These are phyloP conservation scores for Drosophila jambulina DNA, from an alignment of 1,140 invertebrate genomes.

Conservation along the genomic window DNA sequence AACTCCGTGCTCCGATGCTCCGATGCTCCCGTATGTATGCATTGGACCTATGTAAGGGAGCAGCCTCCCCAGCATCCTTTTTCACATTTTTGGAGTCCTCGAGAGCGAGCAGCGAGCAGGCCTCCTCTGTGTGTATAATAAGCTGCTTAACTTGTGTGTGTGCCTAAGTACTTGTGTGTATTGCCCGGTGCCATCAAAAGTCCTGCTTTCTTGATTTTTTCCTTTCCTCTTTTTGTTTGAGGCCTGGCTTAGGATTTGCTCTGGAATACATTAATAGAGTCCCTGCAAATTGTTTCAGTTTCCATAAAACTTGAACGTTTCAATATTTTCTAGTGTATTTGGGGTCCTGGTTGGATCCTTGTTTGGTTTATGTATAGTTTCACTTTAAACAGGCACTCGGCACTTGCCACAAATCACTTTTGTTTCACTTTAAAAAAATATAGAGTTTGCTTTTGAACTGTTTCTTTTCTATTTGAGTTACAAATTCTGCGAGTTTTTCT, in stretches of 20 bases:
- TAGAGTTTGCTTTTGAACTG: background rate
- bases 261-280: background rate
- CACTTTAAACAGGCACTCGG: background rate
- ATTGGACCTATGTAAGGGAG: conserved; percentile 24
- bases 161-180: conserved; percentile 22
- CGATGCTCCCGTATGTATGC: conserved; percentile 37
- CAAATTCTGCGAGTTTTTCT: background rate
- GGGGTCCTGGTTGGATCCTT: background rate
- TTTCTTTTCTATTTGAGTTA: background rate
- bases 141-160: conserved; percentile 21
- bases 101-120: conserved; percentile 9
- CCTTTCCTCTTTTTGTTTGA: conserved; percentile 1
- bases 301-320: background rate
- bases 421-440: conserved; percentile 6
- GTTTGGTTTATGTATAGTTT: background rate
- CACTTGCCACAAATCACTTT: conserved; percentile 5
- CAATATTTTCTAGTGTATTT: background rate
- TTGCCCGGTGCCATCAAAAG: conserved; percentile 56
- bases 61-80: conserved; percentile 10
- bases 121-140: conserved; percentile 51
- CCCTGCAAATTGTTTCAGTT: conserved; percentile 39
- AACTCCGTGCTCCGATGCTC: conserved; percentile 1
- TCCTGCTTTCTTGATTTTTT: conserved; percentile 10
- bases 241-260: conserved; percentile 14
- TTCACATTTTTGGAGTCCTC: conserved; percentile 19